Evolutionary conservation across 2,888 invertebrate genomes (phyloP).

Genomic region (Schrankia costaestrigalis): DNA sequence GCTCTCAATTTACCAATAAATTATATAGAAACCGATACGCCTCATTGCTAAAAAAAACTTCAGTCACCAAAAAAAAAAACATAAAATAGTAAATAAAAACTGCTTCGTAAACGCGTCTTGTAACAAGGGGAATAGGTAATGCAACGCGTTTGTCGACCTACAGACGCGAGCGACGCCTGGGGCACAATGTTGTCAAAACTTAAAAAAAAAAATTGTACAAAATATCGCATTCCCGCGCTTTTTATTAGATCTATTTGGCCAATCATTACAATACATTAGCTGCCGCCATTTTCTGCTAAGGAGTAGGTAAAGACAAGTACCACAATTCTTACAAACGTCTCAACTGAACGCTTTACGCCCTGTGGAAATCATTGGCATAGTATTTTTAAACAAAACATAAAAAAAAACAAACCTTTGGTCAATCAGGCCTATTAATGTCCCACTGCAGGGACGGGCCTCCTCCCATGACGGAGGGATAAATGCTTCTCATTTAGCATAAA

Average conservation of each 20-base stretch:
- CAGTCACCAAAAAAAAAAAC: conserved; percentile 5
- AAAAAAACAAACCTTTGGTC: too few species aligned
- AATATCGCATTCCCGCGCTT: conserved; percentile 15
- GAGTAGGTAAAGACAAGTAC: too few species aligned
- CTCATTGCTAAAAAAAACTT: conserved; percentile 4
- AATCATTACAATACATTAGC: conserved; percentile 1
- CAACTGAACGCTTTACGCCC: too few species aligned
- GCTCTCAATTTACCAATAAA: conserved; percentile 6
- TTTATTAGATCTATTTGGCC: background rate
- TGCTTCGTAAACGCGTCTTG: conserved; percentile 27
- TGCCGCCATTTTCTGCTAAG: too few species aligned
- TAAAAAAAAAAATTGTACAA: conserved; percentile 36
- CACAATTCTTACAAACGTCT: too few species aligned
- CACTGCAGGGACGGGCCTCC: too few species aligned
- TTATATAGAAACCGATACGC: background rate
- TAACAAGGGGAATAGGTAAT: conserved; percentile 61
- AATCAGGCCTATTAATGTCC: too few species aligned
- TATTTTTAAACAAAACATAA: too few species aligned
- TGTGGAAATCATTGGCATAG: too few species aligned
- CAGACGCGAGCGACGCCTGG: conserved; percentile 42
- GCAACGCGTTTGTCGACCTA: conserved; percentile 40
- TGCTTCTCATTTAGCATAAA: too few species aligned
- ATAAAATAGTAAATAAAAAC: conserved; percentile 12
- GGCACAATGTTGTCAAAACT: conserved; percentile 46
- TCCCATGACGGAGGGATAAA: too few species aligned